phyloP scores from a whole-genome alignment of 2,797 vertebrate genomes.

The Lophius americanus region DNA sequence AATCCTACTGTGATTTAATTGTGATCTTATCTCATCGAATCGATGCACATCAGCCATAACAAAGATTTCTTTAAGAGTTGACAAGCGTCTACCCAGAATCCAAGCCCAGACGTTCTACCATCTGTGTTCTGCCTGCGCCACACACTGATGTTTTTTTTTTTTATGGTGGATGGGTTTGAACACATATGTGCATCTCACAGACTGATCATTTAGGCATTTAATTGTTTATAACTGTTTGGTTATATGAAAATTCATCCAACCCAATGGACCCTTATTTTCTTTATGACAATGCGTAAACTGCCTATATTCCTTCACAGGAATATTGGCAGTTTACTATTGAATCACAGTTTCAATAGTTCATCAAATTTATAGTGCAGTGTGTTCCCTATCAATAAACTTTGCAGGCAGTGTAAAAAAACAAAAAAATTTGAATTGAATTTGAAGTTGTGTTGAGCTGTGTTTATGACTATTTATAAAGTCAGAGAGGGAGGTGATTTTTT shows the following conservation, averaged over 20 bases:
- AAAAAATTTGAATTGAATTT: too few relatives aligned
- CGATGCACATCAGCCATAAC: conserved; percentile 40
- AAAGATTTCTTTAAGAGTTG: conserved; percentile 36
- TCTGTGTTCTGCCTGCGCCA: conserved; percentile 71
- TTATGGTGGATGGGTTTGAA: conserved; percentile 23
- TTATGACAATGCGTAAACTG: conserved; percentile 3
- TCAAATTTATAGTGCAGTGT: too few relatives aligned
- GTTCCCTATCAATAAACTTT: too few relatives aligned
- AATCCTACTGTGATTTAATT: conserved; percentile 47
- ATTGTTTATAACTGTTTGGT: conserved; percentile 23
- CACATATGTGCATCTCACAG: conserved; percentile 35
- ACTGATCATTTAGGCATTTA: conserved; percentile 42
- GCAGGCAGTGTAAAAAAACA: too few relatives aligned
- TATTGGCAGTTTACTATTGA: not conserved
- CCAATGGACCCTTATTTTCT: conserved; percentile 4
- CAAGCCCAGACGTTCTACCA: conserved; percentile 56
- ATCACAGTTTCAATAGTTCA: too few relatives aligned
- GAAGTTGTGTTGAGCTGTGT: too few relatives aligned
- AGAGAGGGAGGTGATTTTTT: too few relatives aligned
- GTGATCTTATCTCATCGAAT: conserved; percentile 34
- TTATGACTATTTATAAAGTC: too few relatives aligned
- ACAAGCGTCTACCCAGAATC: conserved; percentile 41
- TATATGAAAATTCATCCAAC: conserved; percentile 5
- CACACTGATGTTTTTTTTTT: conserved; percentile 23
- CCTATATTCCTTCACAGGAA: conserved; percentile 1